Evolutionary conservation across 2,888 invertebrate genomes (phyloP).

Genomic region (Cheilosia vulpina): DNA sequence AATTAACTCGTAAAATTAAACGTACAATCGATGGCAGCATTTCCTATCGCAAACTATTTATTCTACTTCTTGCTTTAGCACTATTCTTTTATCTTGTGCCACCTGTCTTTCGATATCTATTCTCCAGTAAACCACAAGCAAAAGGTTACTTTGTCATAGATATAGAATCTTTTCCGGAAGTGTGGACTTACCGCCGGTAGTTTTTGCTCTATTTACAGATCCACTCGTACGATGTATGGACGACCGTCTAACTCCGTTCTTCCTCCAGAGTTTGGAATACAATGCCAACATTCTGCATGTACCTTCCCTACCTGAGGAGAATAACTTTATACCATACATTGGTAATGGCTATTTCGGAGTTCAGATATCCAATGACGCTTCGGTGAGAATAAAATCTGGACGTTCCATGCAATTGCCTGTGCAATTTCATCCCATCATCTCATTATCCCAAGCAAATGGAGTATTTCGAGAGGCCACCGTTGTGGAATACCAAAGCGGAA

Average conservation of each 20-base stretch:
- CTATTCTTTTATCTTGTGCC: slow-evolving; percentile 88
- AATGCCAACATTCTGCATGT: slow-evolving; percentile 88
- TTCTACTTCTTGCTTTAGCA: slow-evolving; percentile 84
- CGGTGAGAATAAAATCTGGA: slow-evolving; percentile 88
- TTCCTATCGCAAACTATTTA: slow-evolving; percentile 82
- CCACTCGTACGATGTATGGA: slow-evolving; percentile 87
- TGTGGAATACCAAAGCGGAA: slow-evolving; percentile 88
- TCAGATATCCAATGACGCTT: slow-evolving; percentile 86
- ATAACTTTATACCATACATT: slow-evolving; percentile 88
- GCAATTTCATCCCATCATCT: slow-evolving; percentile 88
- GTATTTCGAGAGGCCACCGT: slow-evolving; percentile 88
- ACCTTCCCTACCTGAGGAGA: slow-evolving; percentile 85
- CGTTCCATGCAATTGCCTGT: slow-evolving; percentile 88
- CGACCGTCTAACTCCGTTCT: slow-evolving; percentile 87
- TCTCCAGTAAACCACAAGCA: slow-evolving; percentile 84
- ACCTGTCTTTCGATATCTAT: slow-evolving; percentile 86
- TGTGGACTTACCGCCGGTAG: not conserved
- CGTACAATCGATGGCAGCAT: slow-evolving; percentile 81
- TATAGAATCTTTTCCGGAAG: not conserved
- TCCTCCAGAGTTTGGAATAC: slow-evolving; percentile 86
- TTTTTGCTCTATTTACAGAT: slow-evolving; percentile 76
- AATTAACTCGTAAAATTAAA: slow-evolving; percentile 80
- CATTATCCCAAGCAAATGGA: slow-evolving; percentile 85
- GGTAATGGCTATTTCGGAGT: slow-evolving; percentile 91
- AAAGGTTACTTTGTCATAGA: slow-evolving; percentile 78